Conservation (phyloP, 2,113 vertebrate genomes). For the Elaphurus davidianus region DNA sequence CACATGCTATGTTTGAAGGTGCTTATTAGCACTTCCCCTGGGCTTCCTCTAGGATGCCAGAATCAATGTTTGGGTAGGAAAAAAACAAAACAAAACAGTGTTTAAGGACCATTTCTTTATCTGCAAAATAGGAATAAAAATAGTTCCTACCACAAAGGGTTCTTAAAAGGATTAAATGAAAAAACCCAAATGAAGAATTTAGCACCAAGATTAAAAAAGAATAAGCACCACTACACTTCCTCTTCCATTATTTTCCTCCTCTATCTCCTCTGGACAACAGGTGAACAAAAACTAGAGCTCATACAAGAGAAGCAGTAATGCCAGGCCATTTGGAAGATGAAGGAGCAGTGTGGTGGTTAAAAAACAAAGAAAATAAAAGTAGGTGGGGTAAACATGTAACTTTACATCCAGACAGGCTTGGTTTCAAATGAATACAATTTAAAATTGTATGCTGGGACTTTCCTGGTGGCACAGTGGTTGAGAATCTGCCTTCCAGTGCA, state of each 20-base stretch:
- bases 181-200: neutral
- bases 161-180: neutral
- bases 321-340: neutral
- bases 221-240: neutral
- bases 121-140: neutral
- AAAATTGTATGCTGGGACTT: neutral
- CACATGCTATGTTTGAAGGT: rapidly evolving
- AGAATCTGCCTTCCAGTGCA: neutral
- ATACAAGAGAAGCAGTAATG: neutral
- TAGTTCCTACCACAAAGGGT: neutral
- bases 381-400: neutral
- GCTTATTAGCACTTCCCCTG: neutral
- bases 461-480: neutral
- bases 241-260: neutral
- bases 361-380: neutral
- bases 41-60: neutral
- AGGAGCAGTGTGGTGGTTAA: no score
- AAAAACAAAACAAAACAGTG: neutral
- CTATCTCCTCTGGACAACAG: neutral
- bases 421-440: neutral
- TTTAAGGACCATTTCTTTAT: neutral
- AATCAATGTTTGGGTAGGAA: neutral
- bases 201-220: neutral
- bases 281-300: neutral
- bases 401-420: neutral